A percentile compares a stretch with the other conserved stretches of the same genome.
Conservation (phyloP, 2,113 vertebrate species). For the Psittacula cyanocephala region DNA sequence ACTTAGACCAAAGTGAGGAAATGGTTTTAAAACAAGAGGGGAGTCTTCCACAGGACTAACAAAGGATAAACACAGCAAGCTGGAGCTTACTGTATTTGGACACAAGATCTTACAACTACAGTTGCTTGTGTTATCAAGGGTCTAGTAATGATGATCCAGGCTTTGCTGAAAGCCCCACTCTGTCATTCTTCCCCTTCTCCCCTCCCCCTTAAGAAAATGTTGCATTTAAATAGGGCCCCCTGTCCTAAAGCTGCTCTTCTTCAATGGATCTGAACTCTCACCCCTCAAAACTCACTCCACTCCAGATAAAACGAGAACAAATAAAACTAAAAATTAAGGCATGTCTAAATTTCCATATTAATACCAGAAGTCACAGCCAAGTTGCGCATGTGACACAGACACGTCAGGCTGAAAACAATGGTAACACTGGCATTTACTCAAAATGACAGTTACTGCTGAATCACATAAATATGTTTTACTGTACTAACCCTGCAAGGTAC, state of each 20-base stretch:
- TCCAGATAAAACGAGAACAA: neutral
- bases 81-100: neutral
- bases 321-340: neutral
- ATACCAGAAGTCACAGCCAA: neutral
- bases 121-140: neutral
- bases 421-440: neutral
- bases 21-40: neutral
- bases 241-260: neutral
- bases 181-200: fast-evolving
- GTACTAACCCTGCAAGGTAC: neutral
- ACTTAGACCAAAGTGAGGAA: neutral
- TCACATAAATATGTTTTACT: neutral
- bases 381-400: neutral
- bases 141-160: neutral
- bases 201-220: neutral
- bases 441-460: neutral
- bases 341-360: neutral
- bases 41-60: neutral
- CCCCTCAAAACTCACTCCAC: neutral
- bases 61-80: neutral
- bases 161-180: neutral
- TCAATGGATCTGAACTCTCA: neutral
- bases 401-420: neutral
- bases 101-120: neutral
- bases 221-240: neutral